These are phyloP conservation scores for Alentia gelatinosa DNA, from an alignment of 2,888 invertebrate genomes.

Conservation along the genomic window DNA sequence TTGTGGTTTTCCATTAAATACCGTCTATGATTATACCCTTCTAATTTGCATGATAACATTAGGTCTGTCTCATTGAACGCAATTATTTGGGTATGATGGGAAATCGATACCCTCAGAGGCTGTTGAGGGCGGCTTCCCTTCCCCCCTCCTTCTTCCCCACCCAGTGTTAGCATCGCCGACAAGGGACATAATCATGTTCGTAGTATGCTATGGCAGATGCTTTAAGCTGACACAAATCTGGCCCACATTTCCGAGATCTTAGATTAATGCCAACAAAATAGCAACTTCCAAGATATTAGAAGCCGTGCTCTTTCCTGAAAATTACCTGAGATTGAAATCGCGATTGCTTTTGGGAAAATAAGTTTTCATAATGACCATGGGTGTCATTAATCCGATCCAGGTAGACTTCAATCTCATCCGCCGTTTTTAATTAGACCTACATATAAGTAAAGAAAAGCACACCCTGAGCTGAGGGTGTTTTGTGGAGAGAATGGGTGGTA, in stretches of 20 bases:
- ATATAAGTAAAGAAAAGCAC: too few relatives aligned
- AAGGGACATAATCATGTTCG: neutral
- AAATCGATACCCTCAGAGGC: slow-evolving; percentile 1
- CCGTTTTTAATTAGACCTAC: neutral
- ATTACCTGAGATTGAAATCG: neutral
- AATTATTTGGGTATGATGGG: neutral
- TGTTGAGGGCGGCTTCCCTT: neutral
- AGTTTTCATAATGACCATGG: neutral
- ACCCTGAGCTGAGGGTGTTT: too few relatives aligned
- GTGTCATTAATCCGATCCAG: neutral
- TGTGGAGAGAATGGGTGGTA: too few relatives aligned
- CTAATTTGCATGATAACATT: slow-evolving; percentile 47
- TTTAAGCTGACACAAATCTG: neutral
- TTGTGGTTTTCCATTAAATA: slow-evolving; percentile 24
- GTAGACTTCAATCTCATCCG: neutral
- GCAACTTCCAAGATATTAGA: neutral
- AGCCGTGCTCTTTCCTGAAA: neutral
- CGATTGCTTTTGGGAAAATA: neutral
- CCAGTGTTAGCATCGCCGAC: too few relatives aligned
- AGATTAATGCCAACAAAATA: neutral
- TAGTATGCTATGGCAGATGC: neutral
- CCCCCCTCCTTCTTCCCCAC: too few relatives aligned
- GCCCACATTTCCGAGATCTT: neutral
- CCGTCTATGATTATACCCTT: slow-evolving; percentile 23
- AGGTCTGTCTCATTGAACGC: slow-evolving; percentile 23